Conservation (phyloP, 2,113 vertebrate genomes). For the Mesoclemmys tuberculata region DNA sequence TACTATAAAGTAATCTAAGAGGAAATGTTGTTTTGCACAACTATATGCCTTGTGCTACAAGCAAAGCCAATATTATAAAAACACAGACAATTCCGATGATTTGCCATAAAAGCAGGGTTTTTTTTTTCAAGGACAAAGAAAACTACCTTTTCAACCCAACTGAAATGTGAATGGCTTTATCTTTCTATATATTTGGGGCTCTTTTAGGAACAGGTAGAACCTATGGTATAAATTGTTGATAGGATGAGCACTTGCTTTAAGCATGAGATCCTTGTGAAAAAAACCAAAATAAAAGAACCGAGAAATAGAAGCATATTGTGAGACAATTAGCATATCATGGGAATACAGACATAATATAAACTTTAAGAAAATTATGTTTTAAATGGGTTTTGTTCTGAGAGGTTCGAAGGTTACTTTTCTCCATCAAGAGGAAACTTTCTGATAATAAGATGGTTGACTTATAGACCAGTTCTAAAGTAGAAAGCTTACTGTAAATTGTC, state of each 20-base stretch:
- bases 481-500: neutral
- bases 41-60: neutral
- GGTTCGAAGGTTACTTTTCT: neutral
- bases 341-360: neutral
- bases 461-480: neutral
- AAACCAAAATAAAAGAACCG: neutral
- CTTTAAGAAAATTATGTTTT: neutral
- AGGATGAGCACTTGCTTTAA: neutral
- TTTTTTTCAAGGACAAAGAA: neutral
- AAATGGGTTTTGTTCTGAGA: neutral
- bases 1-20: rapidly evolving
- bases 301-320: neutral
- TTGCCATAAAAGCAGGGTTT: neutral
- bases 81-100: neutral
- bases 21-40: rapidly evolving
- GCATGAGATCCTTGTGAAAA: neutral
- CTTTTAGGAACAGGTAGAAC: neutral
- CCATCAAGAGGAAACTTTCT: neutral
- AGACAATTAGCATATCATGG: neutral
- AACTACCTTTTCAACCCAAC: neutral
- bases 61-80: neutral
- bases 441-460: neutral
- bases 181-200: neutral
- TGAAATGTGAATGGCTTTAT: neutral
- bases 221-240: neutral